These are phyloP conservation scores for Perca flavescens DNA, from an alignment of 2,113 vertebrate genomes.

Conservation along the genomic window DNA sequence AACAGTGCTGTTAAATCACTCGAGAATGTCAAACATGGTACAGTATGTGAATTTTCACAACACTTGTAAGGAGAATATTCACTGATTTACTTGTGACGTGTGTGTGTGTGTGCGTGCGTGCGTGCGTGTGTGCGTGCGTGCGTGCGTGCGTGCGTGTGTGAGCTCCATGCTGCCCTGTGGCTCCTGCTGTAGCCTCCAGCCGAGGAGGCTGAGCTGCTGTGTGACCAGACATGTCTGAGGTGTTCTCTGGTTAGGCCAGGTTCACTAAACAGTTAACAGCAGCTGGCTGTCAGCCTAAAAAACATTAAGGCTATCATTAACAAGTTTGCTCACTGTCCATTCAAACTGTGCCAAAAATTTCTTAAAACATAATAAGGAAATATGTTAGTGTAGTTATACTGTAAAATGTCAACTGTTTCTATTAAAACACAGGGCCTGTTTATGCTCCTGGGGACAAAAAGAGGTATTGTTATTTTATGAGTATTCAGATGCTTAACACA, in stretches of 20 bases:
- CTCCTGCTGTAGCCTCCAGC: conserved; percentile 72
- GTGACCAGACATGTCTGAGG: conserved; percentile 22
- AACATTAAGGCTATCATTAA: not conserved
- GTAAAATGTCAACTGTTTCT: not conserved
- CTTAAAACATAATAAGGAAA: not conserved
- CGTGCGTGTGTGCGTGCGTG: not conserved
- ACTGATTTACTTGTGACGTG: not conserved
- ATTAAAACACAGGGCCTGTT: not conserved
- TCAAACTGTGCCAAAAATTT: conserved; percentile 1
- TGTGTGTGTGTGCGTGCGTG: not conserved
- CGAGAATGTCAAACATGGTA: conserved; percentile 47
- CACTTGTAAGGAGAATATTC: not conserved
- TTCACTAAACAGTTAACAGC: conserved; percentile 38
- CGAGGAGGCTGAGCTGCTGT: conserved; percentile 31
- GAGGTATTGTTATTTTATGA: not conserved
- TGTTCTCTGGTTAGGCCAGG: conserved; percentile 13
- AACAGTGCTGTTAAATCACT: conserved; percentile 8
- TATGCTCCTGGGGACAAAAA: not conserved
- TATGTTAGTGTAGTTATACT: not conserved
- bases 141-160: not conserved
- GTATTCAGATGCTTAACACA: not conserved
- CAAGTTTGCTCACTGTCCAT: not conserved
- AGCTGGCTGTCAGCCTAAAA: conserved; percentile 31
- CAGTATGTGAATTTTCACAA: conserved; percentile 49
- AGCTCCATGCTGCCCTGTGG: conserved; percentile 78